Conservation (phyloP, 2,888 invertebrate genomes). For the Drosophila fungiperda region DNA sequence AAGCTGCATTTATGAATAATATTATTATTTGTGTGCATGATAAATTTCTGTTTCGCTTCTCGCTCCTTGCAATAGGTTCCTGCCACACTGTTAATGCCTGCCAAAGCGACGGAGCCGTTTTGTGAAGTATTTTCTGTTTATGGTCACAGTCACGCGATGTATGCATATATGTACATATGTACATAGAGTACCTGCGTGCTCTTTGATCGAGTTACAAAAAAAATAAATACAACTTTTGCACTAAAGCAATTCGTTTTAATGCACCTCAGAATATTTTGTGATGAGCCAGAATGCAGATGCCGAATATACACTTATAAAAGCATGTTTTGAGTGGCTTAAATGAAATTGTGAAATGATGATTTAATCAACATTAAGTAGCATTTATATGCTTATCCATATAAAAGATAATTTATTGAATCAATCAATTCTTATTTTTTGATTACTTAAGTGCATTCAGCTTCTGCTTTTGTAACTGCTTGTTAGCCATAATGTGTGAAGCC, state of each 20-base stretch:
- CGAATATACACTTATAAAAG: neutral
- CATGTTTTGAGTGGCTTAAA: neutral
- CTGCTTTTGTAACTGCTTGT: neutral
- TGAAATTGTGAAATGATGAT: neutral
- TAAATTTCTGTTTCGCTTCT: conserved; percentile 69
- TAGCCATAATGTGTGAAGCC: neutral
- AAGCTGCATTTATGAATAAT: conserved; percentile 79
- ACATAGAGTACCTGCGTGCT: conserved; percentile 49
- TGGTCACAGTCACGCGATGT: conserved; percentile 78
- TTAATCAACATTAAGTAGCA: neutral
- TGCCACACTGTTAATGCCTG: conserved; percentile 64
- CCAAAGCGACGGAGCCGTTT: conserved; percentile 81
- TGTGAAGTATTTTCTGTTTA: conserved; percentile 80
- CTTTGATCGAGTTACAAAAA: conserved; percentile 59
- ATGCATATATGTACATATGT: neutral
- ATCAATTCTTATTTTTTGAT: neutral
- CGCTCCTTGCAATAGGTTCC: conserved; percentile 59
- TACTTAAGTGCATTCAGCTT: neutral
- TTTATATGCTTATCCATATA: neutral
- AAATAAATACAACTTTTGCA: conserved; percentile 31
- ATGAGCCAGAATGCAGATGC: neutral
- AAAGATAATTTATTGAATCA: neutral
- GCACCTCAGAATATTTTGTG: conserved; percentile 21
- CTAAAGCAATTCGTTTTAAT: conserved; percentile 30
- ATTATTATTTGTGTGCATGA: conserved; percentile 80